Conservation (phyloP, 2,113 vertebrate genomes). For the Apeltes quadracus region DNA sequence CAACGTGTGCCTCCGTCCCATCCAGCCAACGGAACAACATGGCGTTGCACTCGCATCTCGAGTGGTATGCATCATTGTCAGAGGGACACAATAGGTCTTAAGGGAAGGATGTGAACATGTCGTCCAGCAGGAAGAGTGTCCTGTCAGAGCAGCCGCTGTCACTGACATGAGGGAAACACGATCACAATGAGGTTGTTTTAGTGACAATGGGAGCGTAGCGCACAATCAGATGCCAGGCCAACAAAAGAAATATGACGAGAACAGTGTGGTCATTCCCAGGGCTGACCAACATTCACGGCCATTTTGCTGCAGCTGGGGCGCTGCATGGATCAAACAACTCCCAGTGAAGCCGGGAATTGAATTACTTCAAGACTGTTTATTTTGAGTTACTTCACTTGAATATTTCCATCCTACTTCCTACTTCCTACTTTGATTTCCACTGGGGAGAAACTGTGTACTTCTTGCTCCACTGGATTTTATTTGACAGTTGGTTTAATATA, state of each 20-base stretch:
- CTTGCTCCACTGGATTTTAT: background rate
- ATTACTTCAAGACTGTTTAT: background rate
- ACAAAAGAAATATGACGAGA: background rate
- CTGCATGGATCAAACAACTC: background rate
- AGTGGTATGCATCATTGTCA: slow-evolving; percentile 31
- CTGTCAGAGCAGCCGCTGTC: slow-evolving; percentile 38
- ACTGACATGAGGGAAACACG: too few species aligned
- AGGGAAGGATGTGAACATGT: slow-evolving; percentile 30
- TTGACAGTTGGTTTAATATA: background rate
- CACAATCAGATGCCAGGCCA: background rate
- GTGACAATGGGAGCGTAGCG: background rate
- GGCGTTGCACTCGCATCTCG: slow-evolving; percentile 39
- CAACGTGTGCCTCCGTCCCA: background rate
- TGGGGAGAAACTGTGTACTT: background rate
- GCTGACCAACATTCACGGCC: background rate
- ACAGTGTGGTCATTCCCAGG: background rate
- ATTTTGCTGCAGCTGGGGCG: background rate
- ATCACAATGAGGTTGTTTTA: too few species aligned
- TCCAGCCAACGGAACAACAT: background rate
- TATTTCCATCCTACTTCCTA: background rate
- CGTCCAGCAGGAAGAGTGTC: slow-evolving; percentile 44
- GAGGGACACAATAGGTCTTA: slow-evolving; percentile 34
- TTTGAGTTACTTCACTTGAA: background rate
- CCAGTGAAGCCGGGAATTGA: background rate
- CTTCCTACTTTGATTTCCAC: background rate